Base-by-base conservation (phyloP, 92 coral and sea anemone species). In the Paragorgia papillata region DNA sequence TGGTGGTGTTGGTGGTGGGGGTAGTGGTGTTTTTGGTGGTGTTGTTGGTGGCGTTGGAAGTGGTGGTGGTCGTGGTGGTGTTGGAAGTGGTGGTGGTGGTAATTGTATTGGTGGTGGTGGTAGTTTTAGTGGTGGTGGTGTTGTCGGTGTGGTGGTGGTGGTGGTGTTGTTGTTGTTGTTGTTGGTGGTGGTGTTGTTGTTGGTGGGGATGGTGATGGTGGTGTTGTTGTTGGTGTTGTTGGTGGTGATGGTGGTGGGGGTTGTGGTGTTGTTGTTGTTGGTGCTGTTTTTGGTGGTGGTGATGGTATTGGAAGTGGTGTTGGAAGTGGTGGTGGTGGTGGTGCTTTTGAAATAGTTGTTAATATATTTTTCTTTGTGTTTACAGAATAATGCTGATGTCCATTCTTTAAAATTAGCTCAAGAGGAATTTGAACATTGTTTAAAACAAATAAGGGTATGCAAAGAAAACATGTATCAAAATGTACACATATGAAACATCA, bases 391-490 rank as follows among this genome's bases (percentile, higher is more conserved):
- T 56, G 62, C 62, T 31, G 62, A 56, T 7, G 33, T 1, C 14
- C 62, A 22, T 56, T 17, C 62, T 3, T 28, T 56, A 56, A 56
- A 56, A 28, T 56, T 56, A 15, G 29, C 62, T 56, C 62, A 22
- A 56, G 62, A 56, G 15, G 62, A 56, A 56, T 56, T 56, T 56
- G 62, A 56, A 56, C 62, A 56, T 56, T 56, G 62, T 17, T 31
- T 56, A 8, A 56, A 56, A 56, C 62, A 56, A 56, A 56, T 56
- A 6, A 56, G 62, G 15, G 62, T 56, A 28, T 13, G 62, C 10
- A 37, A 4, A 4, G 10, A 37, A 37, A 37, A 37, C 43, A 37
- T 4, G n/a, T n/a, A n/a, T n/a, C n/a, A n/a, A n/a, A n/a, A n/a
- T n/a, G n/a, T n/a, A n/a, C n/a, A n/a, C n/a, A n/a, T n/a, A n/a